These are phyloP conservation scores for Leptopilina drosophilae DNA, from an alignment of 2,888 invertebrate genomes.

Conservation along the genomic window DNA sequence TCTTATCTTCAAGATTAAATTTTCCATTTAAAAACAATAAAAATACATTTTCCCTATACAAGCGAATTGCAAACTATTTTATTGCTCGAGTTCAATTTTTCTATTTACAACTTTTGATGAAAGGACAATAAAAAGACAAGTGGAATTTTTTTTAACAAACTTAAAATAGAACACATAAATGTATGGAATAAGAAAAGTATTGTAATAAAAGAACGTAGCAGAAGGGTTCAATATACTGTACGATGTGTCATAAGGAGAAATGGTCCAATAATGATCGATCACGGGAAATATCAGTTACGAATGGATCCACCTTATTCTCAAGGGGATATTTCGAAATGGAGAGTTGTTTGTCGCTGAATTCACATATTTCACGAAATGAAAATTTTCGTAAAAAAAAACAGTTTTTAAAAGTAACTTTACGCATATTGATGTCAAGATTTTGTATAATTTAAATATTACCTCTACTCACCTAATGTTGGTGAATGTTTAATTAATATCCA, in stretches of 20 bases:
- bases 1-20: too few relatives aligned
- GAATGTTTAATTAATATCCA: too few relatives aligned
- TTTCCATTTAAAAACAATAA: too few relatives aligned
- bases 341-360: not conserved
- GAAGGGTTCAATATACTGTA: conserved; percentile 10
- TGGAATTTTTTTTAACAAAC: too few relatives aligned
- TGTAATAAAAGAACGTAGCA: not conserved
- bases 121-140: too few relatives aligned
- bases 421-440: not conserved
- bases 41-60: too few relatives aligned
- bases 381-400: not conserved
- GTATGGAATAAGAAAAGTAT: not conserved
- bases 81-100: too few relatives aligned
- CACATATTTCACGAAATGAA: conserved; percentile 7
- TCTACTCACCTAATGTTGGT: too few relatives aligned
- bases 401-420: not conserved
- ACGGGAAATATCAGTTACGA: conserved; percentile 10
- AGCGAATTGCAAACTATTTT: too few relatives aligned
- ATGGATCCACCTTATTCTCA: not conserved
- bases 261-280: conserved; percentile 34
- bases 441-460: too few relatives aligned
- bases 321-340: conserved; percentile 8
- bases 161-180: not conserved
- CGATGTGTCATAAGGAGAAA: not conserved
- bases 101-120: too few relatives aligned